Evolutionary conservation across 1,140 invertebrate species (phyloP).

Genomic region (Drosophila tani): DNA sequence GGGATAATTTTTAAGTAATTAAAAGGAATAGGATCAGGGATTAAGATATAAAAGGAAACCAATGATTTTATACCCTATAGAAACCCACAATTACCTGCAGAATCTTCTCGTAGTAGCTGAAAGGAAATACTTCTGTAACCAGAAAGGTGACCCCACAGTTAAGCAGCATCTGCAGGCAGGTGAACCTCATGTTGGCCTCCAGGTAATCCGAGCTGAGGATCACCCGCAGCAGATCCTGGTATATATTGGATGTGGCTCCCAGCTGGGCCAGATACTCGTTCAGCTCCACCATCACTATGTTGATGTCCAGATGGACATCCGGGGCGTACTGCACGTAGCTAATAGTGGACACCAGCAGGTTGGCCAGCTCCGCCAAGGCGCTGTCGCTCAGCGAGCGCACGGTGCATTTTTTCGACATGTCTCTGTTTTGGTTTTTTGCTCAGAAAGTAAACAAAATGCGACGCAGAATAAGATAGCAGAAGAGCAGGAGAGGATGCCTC

Average conservation of each 20-base stretch:
- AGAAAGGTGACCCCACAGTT: constrained; percentile 88
- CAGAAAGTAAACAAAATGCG: constrained; percentile 68
- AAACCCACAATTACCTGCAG: constrained; percentile 78
- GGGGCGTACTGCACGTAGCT: constrained; percentile 82
- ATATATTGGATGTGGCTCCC: constrained; percentile 87
- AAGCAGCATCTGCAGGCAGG: constrained; percentile 87
- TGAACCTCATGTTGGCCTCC: constrained; percentile 88
- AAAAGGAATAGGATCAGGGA: too few species aligned
- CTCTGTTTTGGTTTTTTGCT: constrained; percentile 47
- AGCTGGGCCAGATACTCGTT: constrained; percentile 86
- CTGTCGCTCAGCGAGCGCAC: constrained; percentile 79
- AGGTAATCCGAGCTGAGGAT: constrained; percentile 88
- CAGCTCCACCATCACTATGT: constrained; percentile 86
- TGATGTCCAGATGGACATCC: constrained; percentile 86
- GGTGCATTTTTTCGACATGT: constrained; percentile 80
- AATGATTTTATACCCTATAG: too few species aligned
- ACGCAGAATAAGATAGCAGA: constrained; percentile 40
- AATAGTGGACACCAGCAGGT: constrained; percentile 79
- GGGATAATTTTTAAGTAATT: background rate
- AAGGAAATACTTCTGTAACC: constrained; percentile 88
- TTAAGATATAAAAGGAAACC: too few species aligned
- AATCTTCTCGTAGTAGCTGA: constrained; percentile 88
- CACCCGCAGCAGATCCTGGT: constrained; percentile 88
- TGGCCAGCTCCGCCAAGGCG: constrained; percentile 75
- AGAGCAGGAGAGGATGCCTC: constrained; percentile 25